Conservation (phyloP, 2,113 vertebrate genomes). For the Orycteropus afer region DNA sequence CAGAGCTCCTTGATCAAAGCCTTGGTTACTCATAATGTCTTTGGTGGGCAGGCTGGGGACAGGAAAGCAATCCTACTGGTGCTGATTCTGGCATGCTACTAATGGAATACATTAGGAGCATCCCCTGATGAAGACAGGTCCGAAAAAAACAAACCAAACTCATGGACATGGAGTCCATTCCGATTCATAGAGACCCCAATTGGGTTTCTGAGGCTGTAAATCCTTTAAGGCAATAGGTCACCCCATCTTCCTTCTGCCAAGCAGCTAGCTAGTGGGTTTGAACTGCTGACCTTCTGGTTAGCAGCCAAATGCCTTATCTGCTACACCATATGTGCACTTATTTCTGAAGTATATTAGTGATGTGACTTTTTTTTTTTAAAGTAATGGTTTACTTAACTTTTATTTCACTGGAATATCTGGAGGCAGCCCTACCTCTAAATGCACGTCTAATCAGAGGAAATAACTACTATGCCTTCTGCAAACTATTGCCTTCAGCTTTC, state of each 20-base stretch:
- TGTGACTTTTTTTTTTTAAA: background rate
- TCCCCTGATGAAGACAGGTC: background rate
- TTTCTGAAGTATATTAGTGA: background rate
- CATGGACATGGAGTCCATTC: too few relatives aligned
- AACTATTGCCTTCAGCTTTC: background rate
- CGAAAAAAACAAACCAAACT: too few relatives aligned
- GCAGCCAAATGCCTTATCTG: too few relatives aligned
- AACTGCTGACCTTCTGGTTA: too few relatives aligned
- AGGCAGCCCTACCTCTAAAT: constrained; percentile 11
- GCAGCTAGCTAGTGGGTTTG: too few relatives aligned
- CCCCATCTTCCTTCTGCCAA: too few relatives aligned
- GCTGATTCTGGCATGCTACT: background rate
- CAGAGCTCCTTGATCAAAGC: too few relatives aligned
- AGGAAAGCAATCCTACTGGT: background rate
- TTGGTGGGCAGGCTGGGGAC: background rate
- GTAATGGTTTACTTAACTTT: background rate
- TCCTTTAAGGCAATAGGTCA: too few relatives aligned
- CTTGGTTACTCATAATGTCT: too few relatives aligned
- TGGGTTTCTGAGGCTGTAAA: too few relatives aligned
- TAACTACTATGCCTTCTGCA: background rate
- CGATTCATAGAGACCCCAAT: too few relatives aligned
- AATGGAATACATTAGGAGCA: background rate
- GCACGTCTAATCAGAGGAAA: background rate
- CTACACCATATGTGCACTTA: too few relatives aligned
- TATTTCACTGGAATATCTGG: constrained; percentile 4